phyloP scores from a whole-genome alignment of 2,797 vertebrate genomes.

The Galagoides demidoff region DNA sequence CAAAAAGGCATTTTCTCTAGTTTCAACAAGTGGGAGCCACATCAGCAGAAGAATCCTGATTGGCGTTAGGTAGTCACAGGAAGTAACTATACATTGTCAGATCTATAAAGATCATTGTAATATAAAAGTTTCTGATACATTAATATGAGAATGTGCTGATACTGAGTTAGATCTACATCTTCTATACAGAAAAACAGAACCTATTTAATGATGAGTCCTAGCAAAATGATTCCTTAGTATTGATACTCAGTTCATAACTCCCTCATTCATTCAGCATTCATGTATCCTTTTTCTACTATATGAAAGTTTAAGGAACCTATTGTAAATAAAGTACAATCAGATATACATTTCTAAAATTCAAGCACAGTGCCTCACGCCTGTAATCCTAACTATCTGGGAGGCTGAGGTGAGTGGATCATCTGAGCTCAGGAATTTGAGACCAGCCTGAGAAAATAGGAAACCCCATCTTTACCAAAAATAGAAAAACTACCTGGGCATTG shows the following conservation, averaged over 20 bases:
- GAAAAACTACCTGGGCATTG: no score
- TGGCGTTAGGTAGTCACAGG: background rate
- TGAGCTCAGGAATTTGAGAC: no score
- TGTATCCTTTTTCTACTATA: background rate
- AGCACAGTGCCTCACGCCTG: no score
- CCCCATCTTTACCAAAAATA: no score
- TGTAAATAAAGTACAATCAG: background rate
- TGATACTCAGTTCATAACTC: background rate
- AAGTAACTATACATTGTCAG: background rate
- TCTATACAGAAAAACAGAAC: background rate
- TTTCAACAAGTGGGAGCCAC: background rate
- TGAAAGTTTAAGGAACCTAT: background rate
- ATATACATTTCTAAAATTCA: background rate
- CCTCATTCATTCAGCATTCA: background rate
- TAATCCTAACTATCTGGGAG: no score
- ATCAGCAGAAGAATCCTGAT: background rate
- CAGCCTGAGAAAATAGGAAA: no score
- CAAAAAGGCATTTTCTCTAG: background rate
- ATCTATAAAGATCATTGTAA: background rate
- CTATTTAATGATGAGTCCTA: background rate
- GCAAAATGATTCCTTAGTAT: background rate
- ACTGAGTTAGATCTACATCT: background rate
- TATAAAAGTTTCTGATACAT: background rate
- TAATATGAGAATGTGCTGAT: background rate
- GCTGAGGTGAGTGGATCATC: no score